Evolutionary conservation across 2,797 vertebrate genomes (phyloP).

Genomic region (Hozukius guyotensis): DNA sequence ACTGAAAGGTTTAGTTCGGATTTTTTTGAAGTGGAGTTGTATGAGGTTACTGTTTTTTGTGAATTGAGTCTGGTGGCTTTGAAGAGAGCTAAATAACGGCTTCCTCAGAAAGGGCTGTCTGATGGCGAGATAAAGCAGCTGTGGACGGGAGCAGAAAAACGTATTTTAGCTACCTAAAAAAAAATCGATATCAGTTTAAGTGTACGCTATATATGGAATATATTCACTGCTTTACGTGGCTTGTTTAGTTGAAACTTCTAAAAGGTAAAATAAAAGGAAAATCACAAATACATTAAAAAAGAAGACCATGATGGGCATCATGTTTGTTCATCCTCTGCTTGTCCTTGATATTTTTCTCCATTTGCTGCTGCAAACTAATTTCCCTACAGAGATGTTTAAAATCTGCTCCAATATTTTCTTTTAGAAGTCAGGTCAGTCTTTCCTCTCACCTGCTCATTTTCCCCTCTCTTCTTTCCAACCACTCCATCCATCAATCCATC

Average conservation of each 20-base stretch:
- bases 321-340: neutral
- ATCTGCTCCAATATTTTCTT: neutral
- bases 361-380: neutral
- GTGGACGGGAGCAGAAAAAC: no score
- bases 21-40: no score
- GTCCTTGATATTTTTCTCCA: neutral
- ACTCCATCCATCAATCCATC: conserved; percentile 9
- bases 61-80: neutral
- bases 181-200: no score
- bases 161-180: no score
- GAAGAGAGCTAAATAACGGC: neutral
- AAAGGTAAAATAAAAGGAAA: neutral
- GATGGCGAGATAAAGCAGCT: no score
- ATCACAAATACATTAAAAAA: neutral
- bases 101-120: no score
- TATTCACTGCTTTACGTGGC: no score
- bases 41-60: neutral
- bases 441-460: neutral
- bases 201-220: rapidly evolving
- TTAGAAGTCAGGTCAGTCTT: neutral
- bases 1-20: no score
- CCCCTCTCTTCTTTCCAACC: neutral
- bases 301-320: neutral
- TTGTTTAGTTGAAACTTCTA: neutral
- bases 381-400: neutral